Conservation (phyloP, 2,888 invertebrate genomes). For the Punctoribates punctum region DNA sequence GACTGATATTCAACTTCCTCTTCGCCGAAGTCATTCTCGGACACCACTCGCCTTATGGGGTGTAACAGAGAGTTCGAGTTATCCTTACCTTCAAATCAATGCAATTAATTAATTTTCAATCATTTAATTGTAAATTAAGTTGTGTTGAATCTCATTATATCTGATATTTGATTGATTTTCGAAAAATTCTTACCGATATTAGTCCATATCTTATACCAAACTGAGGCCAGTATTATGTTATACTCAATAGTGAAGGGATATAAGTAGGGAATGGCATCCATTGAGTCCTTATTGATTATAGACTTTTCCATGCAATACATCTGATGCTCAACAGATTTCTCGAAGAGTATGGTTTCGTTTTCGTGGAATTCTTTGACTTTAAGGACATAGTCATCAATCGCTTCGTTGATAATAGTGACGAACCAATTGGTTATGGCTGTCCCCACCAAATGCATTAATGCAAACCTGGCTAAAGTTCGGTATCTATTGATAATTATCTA, state of each 20-base stretch:
- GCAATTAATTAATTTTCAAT: background rate
- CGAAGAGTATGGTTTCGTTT: background rate
- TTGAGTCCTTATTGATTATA: slow-evolving; percentile 39
- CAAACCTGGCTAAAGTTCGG: slow-evolving; percentile 64
- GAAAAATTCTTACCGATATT: slow-evolving; percentile 67
- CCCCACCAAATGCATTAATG: slow-evolving; percentile 74
- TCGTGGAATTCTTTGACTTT: slow-evolving; percentile 9
- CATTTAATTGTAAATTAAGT: background rate
- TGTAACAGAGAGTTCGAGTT: slow-evolving; percentile 43
- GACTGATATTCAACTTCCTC: slow-evolving; percentile 49
- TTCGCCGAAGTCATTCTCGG: slow-evolving; percentile 44
- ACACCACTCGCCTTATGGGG: slow-evolving; percentile 44
- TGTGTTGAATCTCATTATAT: background rate
- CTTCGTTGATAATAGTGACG: slow-evolving; percentile 70
- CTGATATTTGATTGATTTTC: background rate
- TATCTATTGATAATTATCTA: slow-evolving; percentile 63
- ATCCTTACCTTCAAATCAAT: slow-evolving; percentile 30
- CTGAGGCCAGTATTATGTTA: slow-evolving; percentile 72
- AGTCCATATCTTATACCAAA: slow-evolving; percentile 71
- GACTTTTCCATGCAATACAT: slow-evolving; percentile 33
- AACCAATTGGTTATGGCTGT: slow-evolving; percentile 76
- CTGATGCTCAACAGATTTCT: background rate
- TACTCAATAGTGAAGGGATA: slow-evolving; percentile 77
- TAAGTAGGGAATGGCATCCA: slow-evolving; percentile 58
- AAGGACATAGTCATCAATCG: slow-evolving; percentile 60